Evolutionary conservation across 2,888 invertebrate species (phyloP).

Genomic region (Ennomos fuscantarius): DNA sequence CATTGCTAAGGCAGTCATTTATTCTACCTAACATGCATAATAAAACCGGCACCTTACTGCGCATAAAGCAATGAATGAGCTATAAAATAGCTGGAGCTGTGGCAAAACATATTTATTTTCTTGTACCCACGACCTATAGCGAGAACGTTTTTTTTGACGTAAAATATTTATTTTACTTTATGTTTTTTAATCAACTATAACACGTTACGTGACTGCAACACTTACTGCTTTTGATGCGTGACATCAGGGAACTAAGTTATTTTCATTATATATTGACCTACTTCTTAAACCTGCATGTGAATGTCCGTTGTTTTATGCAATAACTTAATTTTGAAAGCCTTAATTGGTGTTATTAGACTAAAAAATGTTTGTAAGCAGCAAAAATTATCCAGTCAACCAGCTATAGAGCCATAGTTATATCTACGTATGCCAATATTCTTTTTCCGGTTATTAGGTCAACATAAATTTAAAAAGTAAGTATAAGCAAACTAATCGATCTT

Average conservation of each 20-base stretch:
- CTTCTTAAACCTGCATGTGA: neutral
- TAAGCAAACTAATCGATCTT: slow-evolving; percentile 19
- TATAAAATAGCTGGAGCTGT: slow-evolving; percentile 30
- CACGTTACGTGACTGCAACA: slow-evolving; percentile 68
- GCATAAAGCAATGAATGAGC: slow-evolving; percentile 33
- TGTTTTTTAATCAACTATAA: slow-evolving; percentile 61
- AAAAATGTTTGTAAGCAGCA: too few relatives aligned
- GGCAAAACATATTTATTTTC: slow-evolving; percentile 30
- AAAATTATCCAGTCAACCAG: too few relatives aligned
- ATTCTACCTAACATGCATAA: slow-evolving; percentile 23
- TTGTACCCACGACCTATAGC: slow-evolving; percentile 26
- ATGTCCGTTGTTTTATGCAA: neutral
- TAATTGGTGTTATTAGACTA: too few relatives aligned
- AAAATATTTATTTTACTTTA: slow-evolving; percentile 50
- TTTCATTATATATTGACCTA: slow-evolving; percentile 35
- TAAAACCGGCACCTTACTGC: slow-evolving; percentile 29
- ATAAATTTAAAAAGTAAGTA: slow-evolving; percentile 12
- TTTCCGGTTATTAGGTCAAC: slow-evolving; percentile 16
- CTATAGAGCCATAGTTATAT: too few relatives aligned
- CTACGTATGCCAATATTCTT: too few relatives aligned
- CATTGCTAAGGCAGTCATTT: slow-evolving; percentile 21
- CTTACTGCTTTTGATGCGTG: slow-evolving; percentile 55
- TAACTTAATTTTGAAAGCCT: too few relatives aligned
- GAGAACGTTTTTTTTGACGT: slow-evolving; percentile 42
- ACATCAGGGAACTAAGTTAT: slow-evolving; percentile 32